A percentile compares a stretch with the other conserved stretches of the same genome.
These are phyloP conservation scores for Lepilemur ruficaudatus DNA, from an alignment of 2,797 vertebrate species.

Conservation along the genomic window DNA sequence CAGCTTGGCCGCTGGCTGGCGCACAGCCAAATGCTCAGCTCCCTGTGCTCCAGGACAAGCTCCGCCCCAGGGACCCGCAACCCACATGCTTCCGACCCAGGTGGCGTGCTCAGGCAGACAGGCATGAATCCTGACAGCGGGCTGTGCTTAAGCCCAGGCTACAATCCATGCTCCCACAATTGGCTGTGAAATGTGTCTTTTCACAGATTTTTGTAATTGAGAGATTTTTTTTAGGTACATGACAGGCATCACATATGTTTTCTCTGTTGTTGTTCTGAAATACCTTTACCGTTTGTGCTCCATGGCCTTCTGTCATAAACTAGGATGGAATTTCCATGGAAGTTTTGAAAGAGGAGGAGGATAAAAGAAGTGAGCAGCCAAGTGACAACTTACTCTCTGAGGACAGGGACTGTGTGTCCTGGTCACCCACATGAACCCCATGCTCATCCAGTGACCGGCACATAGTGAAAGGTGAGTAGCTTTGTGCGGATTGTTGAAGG, in stretches of 20 bases:
- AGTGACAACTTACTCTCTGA: neutral
- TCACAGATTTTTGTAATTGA: neutral
- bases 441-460: neutral
- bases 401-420: too few species aligned
- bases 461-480: neutral
- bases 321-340: neutral
- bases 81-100: neutral
- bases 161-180: neutral
- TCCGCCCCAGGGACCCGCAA: neutral
- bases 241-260: neutral
- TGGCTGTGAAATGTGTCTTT: neutral
- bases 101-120: accelerated
- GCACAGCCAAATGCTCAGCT: neutral
- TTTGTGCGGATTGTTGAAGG: neutral
- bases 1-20: neutral
- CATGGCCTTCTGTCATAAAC: neutral
- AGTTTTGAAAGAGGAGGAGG: neutral
- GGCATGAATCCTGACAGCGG: too few species aligned
- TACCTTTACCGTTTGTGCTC: neutral
- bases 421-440: too few species aligned
- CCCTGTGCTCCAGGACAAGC: neutral
- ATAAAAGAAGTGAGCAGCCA: neutral
- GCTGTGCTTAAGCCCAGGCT: neutral
- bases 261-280: neutral
- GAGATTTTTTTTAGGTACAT: neutral